These are phyloP conservation scores for Neotoma lepida DNA, from an alignment of 2,113 vertebrate genomes.

Conservation along the genomic window DNA sequence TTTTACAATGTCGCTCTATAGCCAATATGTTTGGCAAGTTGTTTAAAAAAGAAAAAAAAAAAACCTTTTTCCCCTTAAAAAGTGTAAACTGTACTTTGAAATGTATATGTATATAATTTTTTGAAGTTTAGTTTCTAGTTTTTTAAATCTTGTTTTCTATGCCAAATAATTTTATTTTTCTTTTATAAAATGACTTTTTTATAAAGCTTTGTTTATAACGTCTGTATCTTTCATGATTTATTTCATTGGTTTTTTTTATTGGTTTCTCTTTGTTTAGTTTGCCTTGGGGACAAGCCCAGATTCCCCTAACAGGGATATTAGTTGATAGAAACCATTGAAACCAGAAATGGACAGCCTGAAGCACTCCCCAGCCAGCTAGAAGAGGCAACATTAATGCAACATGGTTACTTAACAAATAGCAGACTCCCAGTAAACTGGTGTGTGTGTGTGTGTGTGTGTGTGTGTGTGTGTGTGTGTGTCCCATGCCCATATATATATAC, in stretches of 20 bases:
- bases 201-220: constrained; percentile 34
- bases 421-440: background rate
- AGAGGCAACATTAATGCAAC: background rate
- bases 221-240: constrained; percentile 53
- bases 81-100: constrained; percentile 30
- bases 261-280: constrained; percentile 47
- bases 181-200: constrained; percentile 51
- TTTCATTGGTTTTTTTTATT: constrained; percentile 31
- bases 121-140: background rate
- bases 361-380: background rate
- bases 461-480: background rate
- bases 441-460: background rate
- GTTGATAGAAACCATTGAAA: constrained; percentile 60
- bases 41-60: background rate
- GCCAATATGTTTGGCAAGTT: constrained; percentile 47
- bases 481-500: background rate
- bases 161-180: constrained; percentile 37
- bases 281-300: constrained; percentile 35
- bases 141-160: constrained; percentile 36
- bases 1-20: constrained; percentile 45
- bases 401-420: constrained; percentile 52
- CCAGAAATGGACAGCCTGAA: constrained; percentile 2
- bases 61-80: constrained; percentile 19
- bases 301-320: constrained; percentile 7
- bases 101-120: background rate